Evolutionary conservation across 2,797 vertebrate genomes (phyloP).

Genomic region (Tamandua tetradactyla): DNA sequence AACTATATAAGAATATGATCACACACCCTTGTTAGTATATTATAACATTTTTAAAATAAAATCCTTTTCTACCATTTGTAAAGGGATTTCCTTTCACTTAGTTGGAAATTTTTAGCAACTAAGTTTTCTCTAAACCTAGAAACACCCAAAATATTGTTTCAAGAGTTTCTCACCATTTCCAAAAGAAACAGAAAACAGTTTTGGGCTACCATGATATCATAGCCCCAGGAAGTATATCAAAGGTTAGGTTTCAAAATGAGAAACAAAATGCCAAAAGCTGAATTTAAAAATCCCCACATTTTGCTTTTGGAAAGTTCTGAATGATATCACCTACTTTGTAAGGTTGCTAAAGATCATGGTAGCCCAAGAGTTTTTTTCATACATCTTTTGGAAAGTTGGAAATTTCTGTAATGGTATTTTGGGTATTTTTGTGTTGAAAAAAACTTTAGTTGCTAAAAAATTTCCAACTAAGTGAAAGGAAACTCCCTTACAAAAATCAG

Average conservation of each 20-base stretch:
- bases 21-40: background rate
- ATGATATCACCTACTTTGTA: background rate
- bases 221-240: background rate
- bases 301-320: conserved; percentile 8
- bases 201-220: background rate
- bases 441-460: conserved; percentile 35
- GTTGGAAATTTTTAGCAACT: background rate
- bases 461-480: background rate
- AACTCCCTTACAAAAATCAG: background rate
- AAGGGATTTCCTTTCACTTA: background rate
- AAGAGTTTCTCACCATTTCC: background rate
- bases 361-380: background rate
- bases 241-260: conserved; percentile 6
- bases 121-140: background rate
- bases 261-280: background rate
- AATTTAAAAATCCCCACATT: background rate
- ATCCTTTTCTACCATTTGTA: background rate
- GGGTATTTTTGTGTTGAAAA: conserved; percentile 4
- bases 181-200: background rate
- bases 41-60: background rate
- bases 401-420: background rate
- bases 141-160: background rate
- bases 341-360: background rate
- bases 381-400: background rate
- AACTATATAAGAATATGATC: background rate